These are phyloP conservation scores for Amblyopsis rosae DNA, from an alignment of 2,113 vertebrate genomes.

Conservation along the genomic window DNA sequence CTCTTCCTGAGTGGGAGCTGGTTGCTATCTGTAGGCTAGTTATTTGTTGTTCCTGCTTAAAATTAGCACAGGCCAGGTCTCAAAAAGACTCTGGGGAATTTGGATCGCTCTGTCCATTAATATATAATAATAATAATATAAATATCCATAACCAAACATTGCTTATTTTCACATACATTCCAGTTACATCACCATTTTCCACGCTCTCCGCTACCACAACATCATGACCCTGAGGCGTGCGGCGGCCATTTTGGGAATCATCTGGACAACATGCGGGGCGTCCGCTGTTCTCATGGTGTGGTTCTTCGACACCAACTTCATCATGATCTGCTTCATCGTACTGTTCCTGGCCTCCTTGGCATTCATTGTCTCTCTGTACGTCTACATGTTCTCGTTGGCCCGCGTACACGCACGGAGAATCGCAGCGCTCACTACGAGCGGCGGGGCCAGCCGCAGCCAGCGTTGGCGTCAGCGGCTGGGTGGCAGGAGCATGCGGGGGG, in stretches of 20 bases:
- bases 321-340: conserved; percentile 83
- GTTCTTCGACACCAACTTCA: conserved; percentile 80
- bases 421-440: conserved; percentile 68
- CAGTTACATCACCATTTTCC: conserved; percentile 92
- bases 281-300: conserved; percentile 81
- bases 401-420: conserved; percentile 86
- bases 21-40: background rate
- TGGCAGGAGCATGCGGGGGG: conserved; percentile 83
- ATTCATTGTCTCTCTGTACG: conserved; percentile 87
- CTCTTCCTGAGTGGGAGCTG: background rate
- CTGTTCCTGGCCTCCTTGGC: conserved; percentile 84
- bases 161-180: conserved; percentile 14
- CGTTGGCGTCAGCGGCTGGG: conserved; percentile 42
- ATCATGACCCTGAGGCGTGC: conserved; percentile 87
- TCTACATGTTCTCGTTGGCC: conserved; percentile 92
- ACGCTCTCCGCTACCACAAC: conserved; percentile 87
- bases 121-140: too few species aligned
- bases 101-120: background rate
- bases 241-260: conserved; percentile 67
- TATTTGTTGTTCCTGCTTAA: conserved; percentile 6
- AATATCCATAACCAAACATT: background rate
- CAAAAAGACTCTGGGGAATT: conserved; percentile 8
- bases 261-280: conserved; percentile 84
- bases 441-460: conserved; percentile 8
- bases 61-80: conserved; percentile 3